These are phyloP conservation scores for Achroia grisella DNA, from an alignment of 1,140 invertebrate species.

Conservation along the genomic window DNA sequence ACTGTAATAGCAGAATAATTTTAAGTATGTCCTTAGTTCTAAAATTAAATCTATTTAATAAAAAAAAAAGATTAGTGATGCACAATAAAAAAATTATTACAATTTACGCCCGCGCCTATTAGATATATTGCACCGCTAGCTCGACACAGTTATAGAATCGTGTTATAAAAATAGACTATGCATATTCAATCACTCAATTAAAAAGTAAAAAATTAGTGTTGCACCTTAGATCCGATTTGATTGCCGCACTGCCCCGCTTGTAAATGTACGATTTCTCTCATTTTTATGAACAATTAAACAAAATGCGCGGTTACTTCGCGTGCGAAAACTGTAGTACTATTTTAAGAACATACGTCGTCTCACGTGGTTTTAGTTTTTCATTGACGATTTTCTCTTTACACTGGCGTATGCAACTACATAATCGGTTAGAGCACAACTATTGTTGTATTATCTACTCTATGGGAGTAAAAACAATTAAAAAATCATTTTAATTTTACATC, in stretches of 20 bases:
- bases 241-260: constrained; percentile 96
- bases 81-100: too few relatives aligned
- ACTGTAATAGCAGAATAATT: too few relatives aligned
- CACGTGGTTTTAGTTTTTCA: neutral
- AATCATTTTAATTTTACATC: too few relatives aligned
- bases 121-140: too few relatives aligned
- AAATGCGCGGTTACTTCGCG: neutral
- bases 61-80: too few relatives aligned
- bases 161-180: constrained; percentile 19
- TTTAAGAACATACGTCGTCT: constrained; percentile 4
- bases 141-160: neutral
- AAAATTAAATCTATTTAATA: too few relatives aligned
- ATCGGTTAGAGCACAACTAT: too few relatives aligned
- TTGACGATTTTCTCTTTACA: neutral
- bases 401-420: too few relatives aligned
- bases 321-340: constrained; percentile 2
- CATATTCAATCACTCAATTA: constrained; percentile 4
- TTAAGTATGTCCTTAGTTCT: too few relatives aligned
- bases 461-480: too few relatives aligned
- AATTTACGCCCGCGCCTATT: too few relatives aligned
- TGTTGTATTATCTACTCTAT: too few relatives aligned
- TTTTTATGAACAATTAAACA: constrained; percentile 63
- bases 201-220: constrained; percentile 20
- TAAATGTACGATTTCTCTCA: constrained; percentile 96
- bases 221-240: constrained; percentile 95